Evolutionary conservation across 35 echinoderm and acorn worm genomes (phyloP).

Genomic region (Anneissia japonica): DNA sequence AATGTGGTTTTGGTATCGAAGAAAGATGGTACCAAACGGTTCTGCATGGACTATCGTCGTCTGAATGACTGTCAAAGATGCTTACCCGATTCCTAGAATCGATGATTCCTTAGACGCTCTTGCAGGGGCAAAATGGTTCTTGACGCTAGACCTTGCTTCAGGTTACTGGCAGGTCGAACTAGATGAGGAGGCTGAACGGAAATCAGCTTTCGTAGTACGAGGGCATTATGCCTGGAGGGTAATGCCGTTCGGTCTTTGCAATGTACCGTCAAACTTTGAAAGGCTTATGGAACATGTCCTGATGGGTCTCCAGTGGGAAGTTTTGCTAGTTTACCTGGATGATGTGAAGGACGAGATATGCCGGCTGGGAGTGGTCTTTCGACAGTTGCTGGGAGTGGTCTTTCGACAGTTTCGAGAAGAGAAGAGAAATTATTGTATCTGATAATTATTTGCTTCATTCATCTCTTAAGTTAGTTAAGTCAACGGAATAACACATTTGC

Average conservation of each 20-base stretch:
- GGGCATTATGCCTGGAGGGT: slow-evolving; percentile 26
- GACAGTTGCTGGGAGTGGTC: slow-evolving; percentile 7
- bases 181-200: too few relatives aligned
- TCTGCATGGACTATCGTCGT: slow-evolving; percentile 60
- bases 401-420: too few relatives aligned
- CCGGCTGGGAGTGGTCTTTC: slow-evolving; percentile 1
- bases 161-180: too few relatives aligned
- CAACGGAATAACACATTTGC: too few relatives aligned
- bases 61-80: slow-evolving; percentile 44
- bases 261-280: slow-evolving; percentile 41
- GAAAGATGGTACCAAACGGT: slow-evolving; percentile 43
- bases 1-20: slow-evolving; percentile 53
- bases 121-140: too few relatives aligned
- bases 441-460: too few relatives aligned
- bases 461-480: too few relatives aligned
- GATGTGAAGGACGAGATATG: slow-evolving; percentile 11
- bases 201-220: too few relatives aligned
- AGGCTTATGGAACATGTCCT: slow-evolving; percentile 50
- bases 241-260: slow-evolving; percentile 42
- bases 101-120: slow-evolving; percentile 30
- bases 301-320: slow-evolving; percentile 37
- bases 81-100: slow-evolving; percentile 37
- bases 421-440: too few relatives aligned
- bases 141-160: too few relatives aligned
- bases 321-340: slow-evolving; percentile 16